These are phyloP conservation scores for Ectemnius lituratus DNA, from an alignment of 2,888 invertebrate genomes.

Conservation along the genomic window DNA sequence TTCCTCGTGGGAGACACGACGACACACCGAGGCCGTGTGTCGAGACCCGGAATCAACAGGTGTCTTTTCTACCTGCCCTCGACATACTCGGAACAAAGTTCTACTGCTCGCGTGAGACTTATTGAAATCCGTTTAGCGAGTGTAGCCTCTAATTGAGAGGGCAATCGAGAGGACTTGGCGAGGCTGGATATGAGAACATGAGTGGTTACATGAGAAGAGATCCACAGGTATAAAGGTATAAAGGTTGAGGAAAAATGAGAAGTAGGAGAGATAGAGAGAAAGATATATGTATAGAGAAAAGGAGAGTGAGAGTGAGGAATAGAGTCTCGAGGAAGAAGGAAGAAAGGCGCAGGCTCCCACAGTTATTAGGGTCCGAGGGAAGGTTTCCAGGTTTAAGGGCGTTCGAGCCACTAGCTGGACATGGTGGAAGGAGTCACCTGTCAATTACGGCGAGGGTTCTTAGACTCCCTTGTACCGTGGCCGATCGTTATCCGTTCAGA, in stretches of 20 bases:
- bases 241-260: neutral
- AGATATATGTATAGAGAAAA: constrained; percentile 13
- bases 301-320: constrained; percentile 4
- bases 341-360: constrained; percentile 46
- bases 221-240: neutral
- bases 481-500: constrained; percentile 61
- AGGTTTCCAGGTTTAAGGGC: constrained; percentile 52
- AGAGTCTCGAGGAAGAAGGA: neutral
- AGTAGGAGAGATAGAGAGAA: neutral
- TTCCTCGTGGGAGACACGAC: constrained; percentile 42
- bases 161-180: neutral
- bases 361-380: constrained; percentile 54
- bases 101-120: constrained; percentile 49
- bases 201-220: too few relatives aligned
- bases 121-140: constrained; percentile 66
- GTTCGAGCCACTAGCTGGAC: constrained; percentile 32
- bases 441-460: constrained; percentile 65
- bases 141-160: constrained; percentile 9
- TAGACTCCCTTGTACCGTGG: constrained; percentile 49
- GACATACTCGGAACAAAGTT: constrained; percentile 2
- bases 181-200: neutral
- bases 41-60: constrained; percentile 69
- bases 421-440: constrained; percentile 61
- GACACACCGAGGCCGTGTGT: constrained; percentile 54
- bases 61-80: constrained; percentile 67